phyloP scores from a whole-genome alignment of 2,797 vertebrate genomes.

The Caiman crocodilus region DNA sequence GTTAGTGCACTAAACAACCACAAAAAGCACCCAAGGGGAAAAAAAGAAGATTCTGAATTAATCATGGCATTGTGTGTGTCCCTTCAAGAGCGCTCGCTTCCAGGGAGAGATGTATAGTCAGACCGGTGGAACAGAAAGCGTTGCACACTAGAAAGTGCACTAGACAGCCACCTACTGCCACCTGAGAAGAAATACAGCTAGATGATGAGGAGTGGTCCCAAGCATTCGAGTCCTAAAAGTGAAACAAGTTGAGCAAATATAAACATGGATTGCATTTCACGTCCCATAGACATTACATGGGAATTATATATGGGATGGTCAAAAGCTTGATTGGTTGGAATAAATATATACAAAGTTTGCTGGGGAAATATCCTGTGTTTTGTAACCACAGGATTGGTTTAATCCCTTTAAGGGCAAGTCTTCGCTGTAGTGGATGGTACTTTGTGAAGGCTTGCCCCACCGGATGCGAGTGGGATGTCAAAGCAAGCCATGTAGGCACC shows the following conservation, averaged over 20 bases:
- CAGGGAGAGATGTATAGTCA: not conserved
- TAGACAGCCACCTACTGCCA: slow-evolving; percentile 62
- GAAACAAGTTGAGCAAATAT: not conserved
- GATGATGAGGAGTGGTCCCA: not conserved
- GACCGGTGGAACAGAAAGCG: not conserved
- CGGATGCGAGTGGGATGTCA: too few species aligned
- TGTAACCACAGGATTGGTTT: not conserved
- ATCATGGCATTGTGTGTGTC: slow-evolving; percentile 41
- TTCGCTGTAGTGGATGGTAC: too few species aligned
- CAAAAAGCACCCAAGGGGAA: slow-evolving; percentile 34
- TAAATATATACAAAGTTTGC: not conserved
- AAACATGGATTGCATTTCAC: too few species aligned
- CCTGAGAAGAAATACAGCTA: not conserved
- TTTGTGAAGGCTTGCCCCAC: too few species aligned
- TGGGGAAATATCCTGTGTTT: not conserved
- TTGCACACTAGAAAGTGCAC: not conserved
- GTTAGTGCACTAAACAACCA: slow-evolving; percentile 50
- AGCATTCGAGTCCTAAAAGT: too few species aligned
- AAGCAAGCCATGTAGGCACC: too few species aligned
- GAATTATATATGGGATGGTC: too few species aligned
- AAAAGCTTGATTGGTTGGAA: too few species aligned
- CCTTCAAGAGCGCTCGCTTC: slow-evolving; percentile 11
- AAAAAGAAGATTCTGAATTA: slow-evolving; percentile 35
- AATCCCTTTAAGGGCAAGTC: not conserved
- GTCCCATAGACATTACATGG: too few species aligned